A percentile compares a stretch with the other conserved stretches of the same genome.
Conservation (phyloP, 2,888 invertebrate species). For the Branchipolynoe longqiensis region DNA sequence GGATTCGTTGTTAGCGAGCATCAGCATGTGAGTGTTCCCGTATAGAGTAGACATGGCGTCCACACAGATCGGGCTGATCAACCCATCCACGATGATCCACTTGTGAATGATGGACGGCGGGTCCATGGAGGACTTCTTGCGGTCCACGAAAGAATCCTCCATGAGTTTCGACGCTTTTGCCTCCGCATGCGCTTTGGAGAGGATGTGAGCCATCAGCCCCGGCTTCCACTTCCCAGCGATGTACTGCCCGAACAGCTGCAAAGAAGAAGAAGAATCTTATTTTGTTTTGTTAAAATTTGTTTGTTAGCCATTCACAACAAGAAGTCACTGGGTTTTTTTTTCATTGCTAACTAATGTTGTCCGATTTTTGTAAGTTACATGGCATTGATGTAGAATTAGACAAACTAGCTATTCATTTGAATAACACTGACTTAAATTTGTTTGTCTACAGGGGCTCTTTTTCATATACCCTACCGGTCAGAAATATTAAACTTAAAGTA, state of each 20-base stretch:
- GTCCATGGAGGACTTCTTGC: slow-evolving; percentile 61
- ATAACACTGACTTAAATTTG: no score
- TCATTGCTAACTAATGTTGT: no score
- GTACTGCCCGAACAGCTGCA: slow-evolving; percentile 77
- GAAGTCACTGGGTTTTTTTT: no score
- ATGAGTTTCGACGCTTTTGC: slow-evolving; percentile 73
- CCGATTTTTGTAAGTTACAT: no score
- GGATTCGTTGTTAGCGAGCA: slow-evolving; percentile 75
- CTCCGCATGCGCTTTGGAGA: slow-evolving; percentile 73
- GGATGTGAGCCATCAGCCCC: slow-evolving; percentile 76
- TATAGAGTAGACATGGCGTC: slow-evolving; percentile 77
- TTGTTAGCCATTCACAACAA: no score
- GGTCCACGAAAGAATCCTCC: slow-evolving; percentile 71
- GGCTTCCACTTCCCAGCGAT: slow-evolving; percentile 75
- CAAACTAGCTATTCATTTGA: no score
- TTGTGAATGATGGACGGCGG: slow-evolving; percentile 60
- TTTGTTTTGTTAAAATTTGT: no score
- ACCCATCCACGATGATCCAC: slow-evolving; percentile 80
- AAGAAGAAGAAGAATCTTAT: no score
- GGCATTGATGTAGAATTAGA: no score
- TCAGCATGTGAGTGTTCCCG: slow-evolving; percentile 73
- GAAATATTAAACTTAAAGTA: no score
- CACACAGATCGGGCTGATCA: slow-evolving; percentile 76
- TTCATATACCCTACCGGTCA: no score
- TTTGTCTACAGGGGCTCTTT: no score